phyloP scores from a whole-genome alignment of 2,888 invertebrate genomes.

The Hemistola chrysoprasaria region DNA sequence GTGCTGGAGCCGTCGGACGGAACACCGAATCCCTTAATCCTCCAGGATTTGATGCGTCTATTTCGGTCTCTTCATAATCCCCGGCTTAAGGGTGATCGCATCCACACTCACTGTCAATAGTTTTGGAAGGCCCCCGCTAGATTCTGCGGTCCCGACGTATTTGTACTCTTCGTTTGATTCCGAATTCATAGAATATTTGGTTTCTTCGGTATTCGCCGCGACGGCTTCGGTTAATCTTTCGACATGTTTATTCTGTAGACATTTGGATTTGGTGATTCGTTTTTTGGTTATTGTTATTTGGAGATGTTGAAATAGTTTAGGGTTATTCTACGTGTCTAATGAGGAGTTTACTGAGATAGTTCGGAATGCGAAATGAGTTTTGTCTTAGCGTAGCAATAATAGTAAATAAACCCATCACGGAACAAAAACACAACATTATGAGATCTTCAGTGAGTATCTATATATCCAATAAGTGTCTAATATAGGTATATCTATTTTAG shows the following conservation, averaged over 20 bases:
- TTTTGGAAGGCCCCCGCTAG: conserved; percentile 75
- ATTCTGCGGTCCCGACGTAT: conserved; percentile 72
- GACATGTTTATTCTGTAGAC: conserved; percentile 55
- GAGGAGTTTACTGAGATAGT: not conserved
- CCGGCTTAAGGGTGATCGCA: conserved; percentile 79
- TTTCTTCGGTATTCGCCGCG: conserved; percentile 65
- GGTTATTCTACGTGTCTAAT: conserved; percentile 7
- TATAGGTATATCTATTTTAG: no score
- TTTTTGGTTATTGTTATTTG: conserved; percentile 21
- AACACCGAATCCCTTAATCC: conserved; percentile 80
- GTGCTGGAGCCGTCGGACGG: conserved; percentile 69
- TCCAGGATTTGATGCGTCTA: conserved; percentile 78
- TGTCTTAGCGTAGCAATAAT: no score
- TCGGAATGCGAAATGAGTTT: no score
- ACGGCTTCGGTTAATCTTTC: conserved; percentile 52
- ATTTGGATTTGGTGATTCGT: conserved; percentile 35
- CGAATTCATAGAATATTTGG: conserved; percentile 70
- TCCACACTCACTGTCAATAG: conserved; percentile 82
- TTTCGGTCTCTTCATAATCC: conserved; percentile 82
- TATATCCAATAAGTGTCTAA: no score
- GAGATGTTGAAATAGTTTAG: conserved; percentile 12
- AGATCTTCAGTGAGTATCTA: no score
- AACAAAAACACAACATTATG: no score
- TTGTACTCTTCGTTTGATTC: conserved; percentile 66
- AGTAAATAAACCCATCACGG: no score